Evolutionary conservation across 1,140 invertebrate genomes (phyloP).

Genomic region (Ganaspis sp.): DNA sequence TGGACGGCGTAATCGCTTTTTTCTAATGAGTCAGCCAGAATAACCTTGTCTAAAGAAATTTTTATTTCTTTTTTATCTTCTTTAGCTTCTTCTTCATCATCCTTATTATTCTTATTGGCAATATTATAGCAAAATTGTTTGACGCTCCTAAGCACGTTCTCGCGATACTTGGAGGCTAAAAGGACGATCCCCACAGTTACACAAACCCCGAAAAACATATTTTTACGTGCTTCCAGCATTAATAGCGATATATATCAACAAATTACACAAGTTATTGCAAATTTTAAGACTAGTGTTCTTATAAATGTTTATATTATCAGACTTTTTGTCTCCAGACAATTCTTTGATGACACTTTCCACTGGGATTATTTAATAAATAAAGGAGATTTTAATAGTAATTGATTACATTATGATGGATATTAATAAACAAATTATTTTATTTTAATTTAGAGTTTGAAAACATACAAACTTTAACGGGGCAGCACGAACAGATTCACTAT

Average conservation of each 20-base stretch:
- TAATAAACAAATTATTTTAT: constrained; percentile 14
- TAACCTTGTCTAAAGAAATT: constrained; percentile 64
- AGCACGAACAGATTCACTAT: background rate
- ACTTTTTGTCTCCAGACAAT: background rate
- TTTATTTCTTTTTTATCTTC: constrained; percentile 51
- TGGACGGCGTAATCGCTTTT: constrained; percentile 72
- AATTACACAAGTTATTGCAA: constrained; percentile 36
- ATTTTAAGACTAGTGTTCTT: background rate
- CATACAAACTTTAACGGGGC: background rate
- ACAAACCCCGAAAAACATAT: constrained; percentile 64
- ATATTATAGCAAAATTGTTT: constrained; percentile 66
- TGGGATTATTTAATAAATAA: background rate
- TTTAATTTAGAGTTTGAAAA: constrained; percentile 25
- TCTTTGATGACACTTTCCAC: background rate
- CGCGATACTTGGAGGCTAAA: constrained; percentile 69
- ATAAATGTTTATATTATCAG: background rate
- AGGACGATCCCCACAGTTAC: constrained; percentile 66
- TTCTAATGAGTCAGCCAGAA: constrained; percentile 69
- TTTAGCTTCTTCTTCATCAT: constrained; percentile 40
- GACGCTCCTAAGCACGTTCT: constrained; percentile 68
- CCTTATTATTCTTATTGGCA: constrained; percentile 42
- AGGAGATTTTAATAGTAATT: too few species aligned
- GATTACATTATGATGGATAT: background rate
- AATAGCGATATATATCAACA: constrained; percentile 41
- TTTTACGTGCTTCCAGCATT: constrained; percentile 57